Evolutionary conservation across 2,113 vertebrate genomes (phyloP).

Genomic region (Pimephales promelas): DNA sequence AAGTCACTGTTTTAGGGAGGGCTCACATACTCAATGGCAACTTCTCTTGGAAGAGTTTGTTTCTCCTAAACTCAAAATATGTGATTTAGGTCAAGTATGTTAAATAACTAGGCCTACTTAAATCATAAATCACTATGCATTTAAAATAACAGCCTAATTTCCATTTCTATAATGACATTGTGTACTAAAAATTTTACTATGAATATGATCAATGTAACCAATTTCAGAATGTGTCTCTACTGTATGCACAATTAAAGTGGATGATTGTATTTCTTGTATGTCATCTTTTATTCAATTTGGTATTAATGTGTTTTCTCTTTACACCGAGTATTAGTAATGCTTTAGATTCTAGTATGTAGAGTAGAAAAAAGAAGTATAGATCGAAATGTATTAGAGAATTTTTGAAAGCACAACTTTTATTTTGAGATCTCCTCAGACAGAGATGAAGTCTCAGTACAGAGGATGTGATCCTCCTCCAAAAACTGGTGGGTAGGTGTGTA

Average conservation of each 20-base stretch:
- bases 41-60: not conserved
- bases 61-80: not conserved
- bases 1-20: not conserved
- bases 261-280: not conserved
- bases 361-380: not conserved
- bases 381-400: not conserved
- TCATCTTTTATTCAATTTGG: not conserved
- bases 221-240: not conserved
- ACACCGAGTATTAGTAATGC: not conserved
- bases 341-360: not conserved
- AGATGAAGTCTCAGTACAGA: not conserved
- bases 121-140: not conserved
- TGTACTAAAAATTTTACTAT: not conserved
- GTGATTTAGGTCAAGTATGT: not conserved
- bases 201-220: not conserved
- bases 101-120: not conserved
- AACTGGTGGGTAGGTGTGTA: not conserved
- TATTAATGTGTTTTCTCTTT: not conserved
- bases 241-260: constrained; percentile 15
- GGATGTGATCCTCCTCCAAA: not conserved
- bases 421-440: not conserved
- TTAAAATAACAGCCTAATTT: not conserved
- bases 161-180: not conserved
- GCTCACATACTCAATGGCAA: not conserved
- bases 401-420: not conserved